Evolutionary conservation across 2,888 invertebrate genomes (phyloP).

Genomic region (Hirtodrosophila duncani): DNA sequence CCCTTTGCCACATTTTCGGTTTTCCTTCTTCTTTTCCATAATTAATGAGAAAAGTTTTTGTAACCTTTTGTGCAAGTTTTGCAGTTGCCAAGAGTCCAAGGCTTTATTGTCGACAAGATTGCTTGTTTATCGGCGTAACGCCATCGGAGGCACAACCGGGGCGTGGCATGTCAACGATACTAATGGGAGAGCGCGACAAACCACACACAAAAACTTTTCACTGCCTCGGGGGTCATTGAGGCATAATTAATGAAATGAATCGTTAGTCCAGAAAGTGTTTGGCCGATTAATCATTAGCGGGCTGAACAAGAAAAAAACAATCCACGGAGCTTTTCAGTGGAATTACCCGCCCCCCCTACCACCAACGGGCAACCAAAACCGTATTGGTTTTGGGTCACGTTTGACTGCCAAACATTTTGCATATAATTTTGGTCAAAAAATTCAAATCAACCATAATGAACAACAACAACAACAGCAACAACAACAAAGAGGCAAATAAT

Average conservation of each 20-base stretch:
- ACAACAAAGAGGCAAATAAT: neutral
- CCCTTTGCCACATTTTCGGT: slow-evolving; percentile 24
- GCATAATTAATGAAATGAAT: slow-evolving; percentile 48
- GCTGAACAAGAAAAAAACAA: neutral
- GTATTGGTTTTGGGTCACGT: slow-evolving; percentile 10
- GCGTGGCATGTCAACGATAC: slow-evolving; percentile 50
- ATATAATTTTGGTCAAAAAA: slow-evolving; percentile 17
- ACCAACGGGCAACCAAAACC: too few relatives aligned
- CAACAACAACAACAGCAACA: slow-evolving; percentile 2
- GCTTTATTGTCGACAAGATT: slow-evolving; percentile 45
- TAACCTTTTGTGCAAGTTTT: slow-evolving; percentile 57
- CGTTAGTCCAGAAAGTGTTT: slow-evolving; percentile 38
- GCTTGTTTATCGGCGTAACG: slow-evolving; percentile 51
- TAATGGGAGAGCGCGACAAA: slow-evolving; percentile 37
- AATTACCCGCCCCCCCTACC: neutral
- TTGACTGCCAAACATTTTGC: slow-evolving; percentile 9
- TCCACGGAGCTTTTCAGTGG: neutral
- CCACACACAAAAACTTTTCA: slow-evolving; percentile 32
- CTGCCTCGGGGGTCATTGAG: slow-evolving; percentile 10
- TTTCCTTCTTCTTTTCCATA: slow-evolving; percentile 38
- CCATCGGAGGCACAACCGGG: slow-evolving; percentile 25
- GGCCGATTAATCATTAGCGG: slow-evolving; percentile 46
- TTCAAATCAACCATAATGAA: slow-evolving; percentile 11
- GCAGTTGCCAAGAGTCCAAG: slow-evolving; percentile 8
- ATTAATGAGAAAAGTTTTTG: slow-evolving; percentile 64